phyloP scores from a whole-genome alignment of 2,797 vertebrate species.

The Danio aesculapii region DNA sequence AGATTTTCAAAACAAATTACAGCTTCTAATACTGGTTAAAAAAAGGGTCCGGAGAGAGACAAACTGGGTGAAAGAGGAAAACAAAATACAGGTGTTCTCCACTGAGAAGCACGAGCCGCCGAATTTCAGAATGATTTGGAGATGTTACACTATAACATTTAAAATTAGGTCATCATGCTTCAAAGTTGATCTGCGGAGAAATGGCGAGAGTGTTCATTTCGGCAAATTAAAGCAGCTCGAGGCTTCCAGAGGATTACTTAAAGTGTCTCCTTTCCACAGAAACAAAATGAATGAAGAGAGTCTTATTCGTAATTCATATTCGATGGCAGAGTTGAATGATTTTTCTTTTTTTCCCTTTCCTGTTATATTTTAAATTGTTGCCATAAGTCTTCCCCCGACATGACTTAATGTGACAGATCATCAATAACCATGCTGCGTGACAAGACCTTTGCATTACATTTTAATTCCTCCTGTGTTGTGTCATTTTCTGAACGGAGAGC shows the following conservation, averaged over 20 bases:
- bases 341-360: constrained; percentile 74
- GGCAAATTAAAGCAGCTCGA: constrained; percentile 59
- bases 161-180: constrained; percentile 39
- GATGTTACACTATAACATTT: constrained; percentile 49
- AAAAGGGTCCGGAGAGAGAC: constrained; percentile 50
- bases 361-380: constrained; percentile 76
- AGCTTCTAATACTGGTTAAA: constrained; percentile 75
- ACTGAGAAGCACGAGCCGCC: constrained; percentile 5
- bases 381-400: constrained; percentile 77
- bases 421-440: constrained; percentile 77
- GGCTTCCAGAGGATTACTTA: constrained; percentile 65
- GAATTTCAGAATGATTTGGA: background rate
- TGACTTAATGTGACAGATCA: constrained; percentile 78
- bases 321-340: constrained; percentile 74
- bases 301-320: constrained; percentile 77
- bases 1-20: constrained; percentile 81
- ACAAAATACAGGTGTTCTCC: constrained; percentile 38
- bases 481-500: constrained; percentile 61
- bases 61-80: constrained; percentile 20
- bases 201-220: constrained; percentile 61
- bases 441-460: constrained; percentile 80
- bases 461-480: constrained; percentile 74
- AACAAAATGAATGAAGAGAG: constrained; percentile 74
- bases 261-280: constrained; percentile 69
- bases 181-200: constrained; percentile 49